phyloP scores from a whole-genome alignment of 1,140 invertebrate genomes.

The Theocolax elegans region DNA sequence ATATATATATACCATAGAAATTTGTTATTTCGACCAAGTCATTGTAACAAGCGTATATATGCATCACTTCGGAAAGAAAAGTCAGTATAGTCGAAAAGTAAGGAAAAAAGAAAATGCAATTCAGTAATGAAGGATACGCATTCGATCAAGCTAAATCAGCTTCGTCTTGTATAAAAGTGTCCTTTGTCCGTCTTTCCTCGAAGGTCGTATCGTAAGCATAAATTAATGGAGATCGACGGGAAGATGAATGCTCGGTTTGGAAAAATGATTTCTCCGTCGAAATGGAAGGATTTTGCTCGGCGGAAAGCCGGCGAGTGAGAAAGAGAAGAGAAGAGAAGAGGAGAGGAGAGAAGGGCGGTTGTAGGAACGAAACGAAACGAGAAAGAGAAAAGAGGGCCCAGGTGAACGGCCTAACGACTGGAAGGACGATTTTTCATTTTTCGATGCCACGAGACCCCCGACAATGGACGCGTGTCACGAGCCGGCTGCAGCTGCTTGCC shows the following conservation, averaged over 20 bases:
- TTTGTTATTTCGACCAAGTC: too few species aligned
- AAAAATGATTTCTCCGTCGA: not conserved
- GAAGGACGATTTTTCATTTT: constrained; percentile 66
- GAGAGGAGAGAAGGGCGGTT: not conserved
- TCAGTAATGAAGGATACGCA: too few species aligned
- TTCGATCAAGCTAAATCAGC: too few species aligned
- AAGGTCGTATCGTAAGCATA: constrained; percentile 10
- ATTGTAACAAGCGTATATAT: too few species aligned
- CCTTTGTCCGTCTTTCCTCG: too few species aligned
- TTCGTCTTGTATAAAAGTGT: too few species aligned
- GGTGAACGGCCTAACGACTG: constrained; percentile 56
- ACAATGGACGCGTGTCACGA: constrained; percentile 68
- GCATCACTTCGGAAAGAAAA: too few species aligned
- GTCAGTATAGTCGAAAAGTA: too few species aligned
- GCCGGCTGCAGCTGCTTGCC: constrained; percentile 45
- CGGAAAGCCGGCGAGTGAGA: not conserved
- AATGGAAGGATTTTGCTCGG: not conserved
- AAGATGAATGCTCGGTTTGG: not conserved
- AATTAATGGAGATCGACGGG: constrained; percentile 14
- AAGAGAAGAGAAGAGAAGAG: not conserved
- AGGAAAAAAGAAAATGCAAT: too few species aligned
- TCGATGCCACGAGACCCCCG: constrained; percentile 62
- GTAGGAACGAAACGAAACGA: not conserved
- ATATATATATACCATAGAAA: too few species aligned
- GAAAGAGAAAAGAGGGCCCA: constrained; percentile 45